Evolutionary conservation across 1,140 invertebrate species (phyloP).

Genomic region (Zaprionus davidi): DNA sequence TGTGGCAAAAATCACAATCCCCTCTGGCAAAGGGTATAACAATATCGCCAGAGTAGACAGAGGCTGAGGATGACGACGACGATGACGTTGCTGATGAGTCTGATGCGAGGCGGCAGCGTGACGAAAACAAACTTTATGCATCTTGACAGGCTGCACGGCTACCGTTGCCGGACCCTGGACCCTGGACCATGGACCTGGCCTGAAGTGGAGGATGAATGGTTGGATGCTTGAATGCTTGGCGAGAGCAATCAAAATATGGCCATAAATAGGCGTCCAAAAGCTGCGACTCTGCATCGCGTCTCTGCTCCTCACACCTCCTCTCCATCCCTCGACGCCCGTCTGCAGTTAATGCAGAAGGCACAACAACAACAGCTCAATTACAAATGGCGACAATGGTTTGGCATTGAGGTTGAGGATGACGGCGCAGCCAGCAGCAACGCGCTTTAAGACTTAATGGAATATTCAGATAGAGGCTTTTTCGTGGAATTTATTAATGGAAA

Average conservation of each 20-base stretch:
- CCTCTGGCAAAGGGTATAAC: constrained; percentile 4
- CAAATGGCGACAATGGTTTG: constrained; percentile 65
- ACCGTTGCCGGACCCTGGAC: constrained; percentile 23
- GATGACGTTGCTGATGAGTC: constrained; percentile 44
- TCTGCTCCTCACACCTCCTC: neutral
- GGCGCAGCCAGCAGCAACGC: neutral
- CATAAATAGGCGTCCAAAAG: constrained; percentile 67
- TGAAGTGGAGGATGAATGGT: constrained; percentile 30
- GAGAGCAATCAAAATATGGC: constrained; percentile 68
- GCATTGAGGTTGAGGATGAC: constrained; percentile 23
- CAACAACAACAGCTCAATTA: constrained; percentile 67
- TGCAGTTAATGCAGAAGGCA: neutral
- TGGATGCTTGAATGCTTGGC: constrained; percentile 32
- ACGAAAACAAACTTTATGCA: constrained; percentile 68
- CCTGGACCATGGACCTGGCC: constrained; percentile 1
- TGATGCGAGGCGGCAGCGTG: constrained; percentile 50
- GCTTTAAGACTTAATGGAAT: constrained; percentile 50
- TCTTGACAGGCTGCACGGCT: constrained; percentile 53
- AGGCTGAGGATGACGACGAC: constrained; percentile 8
- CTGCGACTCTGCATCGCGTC: neutral
- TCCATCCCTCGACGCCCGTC: neutral
- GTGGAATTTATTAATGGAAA: constrained; percentile 34
- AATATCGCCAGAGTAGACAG: neutral
- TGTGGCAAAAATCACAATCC: neutral
- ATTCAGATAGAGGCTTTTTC: constrained; percentile 22